phyloP scores from a whole-genome alignment of 2,888 invertebrate genomes.

The Ditula angustiorana region DNA sequence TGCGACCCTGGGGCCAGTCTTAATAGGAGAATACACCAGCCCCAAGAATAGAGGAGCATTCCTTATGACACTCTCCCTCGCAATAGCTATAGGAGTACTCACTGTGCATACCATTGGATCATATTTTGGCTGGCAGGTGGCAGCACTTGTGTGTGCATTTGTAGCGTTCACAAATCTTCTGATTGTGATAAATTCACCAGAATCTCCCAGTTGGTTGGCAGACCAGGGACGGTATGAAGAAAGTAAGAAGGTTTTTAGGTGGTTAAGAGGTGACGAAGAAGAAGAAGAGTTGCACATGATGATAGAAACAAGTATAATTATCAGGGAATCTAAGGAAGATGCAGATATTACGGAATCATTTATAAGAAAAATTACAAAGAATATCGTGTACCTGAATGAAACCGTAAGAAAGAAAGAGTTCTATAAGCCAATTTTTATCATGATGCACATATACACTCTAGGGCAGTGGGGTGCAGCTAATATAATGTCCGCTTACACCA shows the following conservation, averaged over 20 bases:
- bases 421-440: conserved; percentile 66
- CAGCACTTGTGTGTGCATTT: conserved; percentile 75
- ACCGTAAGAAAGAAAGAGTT: conserved; percentile 65
- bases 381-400: conserved; percentile 52
- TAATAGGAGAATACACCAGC: conserved; percentile 82
- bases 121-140: conserved; percentile 80
- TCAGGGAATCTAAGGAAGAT: conserved; percentile 54
- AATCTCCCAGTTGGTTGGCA: conserved; percentile 87
- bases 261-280: conserved; percentile 82
- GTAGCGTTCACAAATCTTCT: conserved; percentile 75
- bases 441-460: conserved; percentile 65
- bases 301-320: conserved; percentile 64
- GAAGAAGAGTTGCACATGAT: conserved; percentile 70
- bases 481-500: conserved; percentile 62
- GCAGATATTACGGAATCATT: conserved; percentile 50
- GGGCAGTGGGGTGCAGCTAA: conserved; percentile 70
- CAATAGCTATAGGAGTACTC: conserved; percentile 85
- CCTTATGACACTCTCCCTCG: conserved; percentile 83
- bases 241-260: conserved; percentile 83
- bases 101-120: conserved; percentile 86
- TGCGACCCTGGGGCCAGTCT: conserved; percentile 75
- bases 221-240: conserved; percentile 77
- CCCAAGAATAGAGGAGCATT: conserved; percentile 86
- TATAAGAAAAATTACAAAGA: conserved; percentile 49
- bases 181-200: conserved; percentile 74